Conservation (phyloP, 2,113 vertebrate species). For the Stigmatopora nigra region DNA sequence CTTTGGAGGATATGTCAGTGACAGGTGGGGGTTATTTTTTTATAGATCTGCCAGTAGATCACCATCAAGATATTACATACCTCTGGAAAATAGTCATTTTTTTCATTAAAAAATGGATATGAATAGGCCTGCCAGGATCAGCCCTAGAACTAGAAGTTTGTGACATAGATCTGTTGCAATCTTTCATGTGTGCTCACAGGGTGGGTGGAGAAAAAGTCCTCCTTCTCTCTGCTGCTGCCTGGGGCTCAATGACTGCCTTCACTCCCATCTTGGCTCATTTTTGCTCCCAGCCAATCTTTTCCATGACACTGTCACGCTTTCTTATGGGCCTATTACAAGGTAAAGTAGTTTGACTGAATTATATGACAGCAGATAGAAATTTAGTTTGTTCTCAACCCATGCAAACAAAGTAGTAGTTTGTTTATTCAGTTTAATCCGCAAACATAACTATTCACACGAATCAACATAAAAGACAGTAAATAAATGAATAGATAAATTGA, state of each 20-base stretch:
- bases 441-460: not conserved
- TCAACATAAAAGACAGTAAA: too few relatives aligned
- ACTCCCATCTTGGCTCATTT: constrained; percentile 79
- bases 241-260: constrained; percentile 82
- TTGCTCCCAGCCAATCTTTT: constrained; percentile 77
- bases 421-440: not conserved
- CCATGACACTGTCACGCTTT: constrained; percentile 81
- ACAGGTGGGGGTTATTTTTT: constrained; percentile 61
- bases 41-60: not conserved
- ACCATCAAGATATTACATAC: not conserved
- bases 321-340: constrained; percentile 93
- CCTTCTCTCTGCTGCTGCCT: constrained; percentile 81
- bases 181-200: constrained; percentile 55
- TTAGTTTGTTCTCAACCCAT: not conserved
- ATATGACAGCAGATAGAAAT: not conserved
- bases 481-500: too few relatives aligned
- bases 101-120: too few relatives aligned
- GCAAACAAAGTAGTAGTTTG: not conserved
- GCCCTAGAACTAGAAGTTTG: too few relatives aligned
- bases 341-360: constrained; percentile 32
- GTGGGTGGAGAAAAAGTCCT: constrained; percentile 92
- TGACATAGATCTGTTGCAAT: not conserved
- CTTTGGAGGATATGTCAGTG: constrained; percentile 86
- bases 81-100: not conserved
- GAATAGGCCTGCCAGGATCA: too few relatives aligned